These are phyloP conservation scores for Endotricha flammealis DNA, from an alignment of 2,888 invertebrate genomes.

Conservation along the genomic window DNA sequence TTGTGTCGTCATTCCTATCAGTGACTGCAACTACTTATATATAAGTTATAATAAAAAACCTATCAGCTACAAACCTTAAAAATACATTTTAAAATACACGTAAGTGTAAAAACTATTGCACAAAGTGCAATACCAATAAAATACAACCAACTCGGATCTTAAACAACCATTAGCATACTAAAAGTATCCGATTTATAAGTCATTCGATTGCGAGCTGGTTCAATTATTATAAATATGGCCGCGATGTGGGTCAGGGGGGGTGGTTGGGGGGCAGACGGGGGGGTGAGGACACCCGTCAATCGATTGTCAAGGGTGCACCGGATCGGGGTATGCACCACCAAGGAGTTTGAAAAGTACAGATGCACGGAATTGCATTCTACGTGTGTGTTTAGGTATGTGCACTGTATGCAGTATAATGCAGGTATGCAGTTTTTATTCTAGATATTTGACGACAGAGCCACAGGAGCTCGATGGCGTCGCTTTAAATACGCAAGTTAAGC, in stretches of 20 bases:
- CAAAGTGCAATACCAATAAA: slow-evolving; percentile 1
- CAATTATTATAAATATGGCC: slow-evolving; percentile 77
- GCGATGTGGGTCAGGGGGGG: slow-evolving; percentile 66
- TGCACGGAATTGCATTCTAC: slow-evolving; percentile 6
- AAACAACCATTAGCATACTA: slow-evolving; percentile 20
- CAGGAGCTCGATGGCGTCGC: too few species aligned
- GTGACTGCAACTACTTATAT: too few species aligned
- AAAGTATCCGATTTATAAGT: slow-evolving; percentile 30
- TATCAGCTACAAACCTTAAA: too few species aligned
- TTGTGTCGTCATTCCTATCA: too few species aligned
- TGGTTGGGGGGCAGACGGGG: slow-evolving; percentile 20
- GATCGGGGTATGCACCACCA: slow-evolving; percentile 33
- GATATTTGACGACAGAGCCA: too few species aligned
- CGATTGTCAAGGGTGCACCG: slow-evolving; percentile 75
- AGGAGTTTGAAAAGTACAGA: slow-evolving; percentile 5
- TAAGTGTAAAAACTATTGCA: background rate
- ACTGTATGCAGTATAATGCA: too few species aligned
- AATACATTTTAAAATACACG: too few species aligned
- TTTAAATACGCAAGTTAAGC: too few species aligned
- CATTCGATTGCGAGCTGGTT: slow-evolving; percentile 33
- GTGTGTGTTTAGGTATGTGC: slow-evolving; percentile 7
- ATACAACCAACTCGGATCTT: background rate
- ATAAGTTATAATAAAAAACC: too few species aligned
- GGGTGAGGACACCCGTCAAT: slow-evolving; percentile 72
- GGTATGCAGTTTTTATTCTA: too few species aligned